phyloP scores from a whole-genome alignment of 35 echinoderm and acorn worm species.

The Ophioderma brevispina region DNA sequence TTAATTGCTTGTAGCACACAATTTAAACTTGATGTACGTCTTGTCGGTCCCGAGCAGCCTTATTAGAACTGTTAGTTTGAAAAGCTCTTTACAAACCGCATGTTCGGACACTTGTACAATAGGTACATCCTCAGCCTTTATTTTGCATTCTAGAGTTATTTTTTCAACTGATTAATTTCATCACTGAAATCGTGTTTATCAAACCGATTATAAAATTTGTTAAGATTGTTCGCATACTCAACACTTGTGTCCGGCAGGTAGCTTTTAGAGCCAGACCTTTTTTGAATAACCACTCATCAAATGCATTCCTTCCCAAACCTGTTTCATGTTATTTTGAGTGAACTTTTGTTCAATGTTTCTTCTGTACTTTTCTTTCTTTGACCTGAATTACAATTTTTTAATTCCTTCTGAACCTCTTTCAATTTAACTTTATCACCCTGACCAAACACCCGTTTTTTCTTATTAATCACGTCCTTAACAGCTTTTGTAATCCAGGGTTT shows the following conservation, averaged over 20 bases:
- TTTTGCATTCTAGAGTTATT: neutral
- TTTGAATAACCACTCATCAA: slow-evolving; percentile 56
- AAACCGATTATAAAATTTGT: slow-evolving; percentile 65
- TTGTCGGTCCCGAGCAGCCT: neutral
- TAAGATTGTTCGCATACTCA: slow-evolving; percentile 62
- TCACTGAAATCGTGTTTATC: slow-evolving; percentile 29
- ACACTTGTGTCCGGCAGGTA: neutral
- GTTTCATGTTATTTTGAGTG: slow-evolving; percentile 38
- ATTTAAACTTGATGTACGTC: neutral
- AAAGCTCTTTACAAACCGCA: neutral
- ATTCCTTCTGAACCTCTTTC: slow-evolving; percentile 43
- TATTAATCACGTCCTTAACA: slow-evolving; percentile 56
- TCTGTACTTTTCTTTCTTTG: slow-evolving; percentile 37
- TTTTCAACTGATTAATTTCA: neutral
- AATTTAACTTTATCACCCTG: slow-evolving; percentile 28
- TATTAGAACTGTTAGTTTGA: neutral
- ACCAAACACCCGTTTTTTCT: slow-evolving; percentile 47
- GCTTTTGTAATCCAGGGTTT: slow-evolving; percentile 63
- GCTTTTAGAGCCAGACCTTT: neutral
- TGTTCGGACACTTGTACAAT: neutral
- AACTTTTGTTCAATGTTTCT: slow-evolving; percentile 44
- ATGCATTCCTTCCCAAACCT: slow-evolving; percentile 39
- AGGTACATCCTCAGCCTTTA: neutral
- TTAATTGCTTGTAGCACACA: no score
- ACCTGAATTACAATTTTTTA: slow-evolving; percentile 16